Conservation (phyloP, 2,797 vertebrate genomes). For the Dallia pectoralis region DNA sequence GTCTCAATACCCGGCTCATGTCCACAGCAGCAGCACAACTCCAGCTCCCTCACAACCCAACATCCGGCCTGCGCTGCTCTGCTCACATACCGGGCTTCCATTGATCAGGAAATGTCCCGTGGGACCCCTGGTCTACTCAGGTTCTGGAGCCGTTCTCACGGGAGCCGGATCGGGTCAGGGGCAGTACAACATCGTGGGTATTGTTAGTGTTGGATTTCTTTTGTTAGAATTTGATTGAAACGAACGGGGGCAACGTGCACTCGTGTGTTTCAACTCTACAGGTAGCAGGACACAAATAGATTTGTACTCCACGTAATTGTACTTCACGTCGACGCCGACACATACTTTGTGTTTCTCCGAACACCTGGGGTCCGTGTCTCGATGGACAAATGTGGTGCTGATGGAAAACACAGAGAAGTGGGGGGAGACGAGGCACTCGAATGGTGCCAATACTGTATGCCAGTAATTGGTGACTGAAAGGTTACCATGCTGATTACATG, state of each 20-base stretch:
- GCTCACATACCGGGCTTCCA: conserved; percentile 23
- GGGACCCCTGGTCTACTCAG: conserved; percentile 34
- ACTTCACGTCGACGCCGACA: background rate
- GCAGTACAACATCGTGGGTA: conserved; percentile 13
- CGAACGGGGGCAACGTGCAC: background rate
- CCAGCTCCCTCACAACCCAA: conserved; percentile 59
- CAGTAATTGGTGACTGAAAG: conserved; percentile 14
- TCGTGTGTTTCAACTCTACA: background rate
- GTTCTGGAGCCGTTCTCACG: conserved; percentile 12
- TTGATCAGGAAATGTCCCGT: conserved; percentile 38
- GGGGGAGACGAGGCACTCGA: background rate
- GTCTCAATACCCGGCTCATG: conserved; percentile 55
- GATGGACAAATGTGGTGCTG: background rate
- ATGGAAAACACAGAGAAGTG: background rate
- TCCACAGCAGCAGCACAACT: conserved; percentile 69
- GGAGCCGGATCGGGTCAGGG: conserved; percentile 43
- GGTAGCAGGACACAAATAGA: background rate
- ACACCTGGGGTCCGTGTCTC: background rate
- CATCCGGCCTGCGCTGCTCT: conserved; percentile 43
- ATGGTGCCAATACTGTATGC: background rate
- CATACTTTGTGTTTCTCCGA: background rate
- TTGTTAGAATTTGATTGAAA: background rate
- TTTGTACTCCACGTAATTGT: background rate
- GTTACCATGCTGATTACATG: conserved; percentile 55
- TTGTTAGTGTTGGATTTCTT: background rate